Evolutionary conservation across 2,113 vertebrate genomes (phyloP), one percentile per base, ranked within the genome.

Genomic region (Pangasianodon gigas): DNA sequence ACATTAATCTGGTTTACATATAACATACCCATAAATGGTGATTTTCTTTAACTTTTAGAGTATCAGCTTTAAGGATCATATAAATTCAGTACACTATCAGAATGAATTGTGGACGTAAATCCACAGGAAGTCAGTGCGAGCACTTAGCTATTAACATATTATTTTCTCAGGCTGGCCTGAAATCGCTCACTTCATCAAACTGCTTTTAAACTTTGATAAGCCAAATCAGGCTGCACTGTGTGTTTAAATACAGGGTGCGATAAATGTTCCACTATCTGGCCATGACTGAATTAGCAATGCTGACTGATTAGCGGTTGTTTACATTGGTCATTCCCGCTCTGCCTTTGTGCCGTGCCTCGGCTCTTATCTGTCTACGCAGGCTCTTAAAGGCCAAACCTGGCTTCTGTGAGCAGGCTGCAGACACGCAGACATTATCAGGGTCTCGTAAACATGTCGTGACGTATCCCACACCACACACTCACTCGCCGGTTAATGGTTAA

Each of bases 401-500:
- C 88, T 92, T 90, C 91, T 91, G 91, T 83, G 77, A 87, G 88
- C 67, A 89, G 56, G 37, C 74, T 37, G n/a, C 62, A 84, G 85
- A 89, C 85, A 65, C 48, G 19, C 77, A 74, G 86, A 89, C 86
- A 69, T 82, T 85, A 62, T 88, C 89, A 60, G 29, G 32, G 67
- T 85, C 91, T 88, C 52, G 69, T 90, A 90, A 90, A 90, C 91
- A 92, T 77, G 90, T 84, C 29, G 56, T 67, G 75, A 81, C 86
- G 54, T 77, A 88, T 86, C 74, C 86, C 89, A 84, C 90, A 91
- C 87, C 88, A 88, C 86, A 88, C 90, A 79, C 65, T 46, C 88
- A 69, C 82, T 62, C 32, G n/a, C 75, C 54, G 37, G 90, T 88
- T 92, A 92, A 91, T 90, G 87, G 90, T 86, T 92, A 92, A 88